Base-by-base conservation (phyloP, 2,113 vertebrate species). In the Larimichthys polyactis region DNA sequence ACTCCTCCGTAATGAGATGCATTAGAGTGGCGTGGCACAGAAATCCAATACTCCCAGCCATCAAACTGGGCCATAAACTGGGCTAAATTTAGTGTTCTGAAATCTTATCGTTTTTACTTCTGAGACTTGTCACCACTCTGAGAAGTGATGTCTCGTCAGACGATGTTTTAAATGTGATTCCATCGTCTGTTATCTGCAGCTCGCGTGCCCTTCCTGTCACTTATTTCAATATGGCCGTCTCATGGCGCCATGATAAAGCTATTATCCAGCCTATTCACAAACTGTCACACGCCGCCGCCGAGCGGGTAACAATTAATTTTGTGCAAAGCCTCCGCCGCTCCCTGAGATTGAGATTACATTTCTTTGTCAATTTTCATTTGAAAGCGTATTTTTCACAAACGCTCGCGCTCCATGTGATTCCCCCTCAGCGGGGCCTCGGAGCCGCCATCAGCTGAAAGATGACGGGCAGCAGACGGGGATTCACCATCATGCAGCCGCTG, bases 231-330 rank as follows among this genome's bases (percentile, higher is more conserved):
- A 44, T 44, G 81, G 83, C 83, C 44, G 69, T 80, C 86, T 81
- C 83, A 75, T 71, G 80, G 81, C 73, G 71, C 19, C 67, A 90
- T 86, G 89, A 92, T 90, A 82, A 90, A 94, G 89, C 81, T 88
- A 90, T 94, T 93, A 93, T 91, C 85, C 84, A 67, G 81, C 78
- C 87, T 67, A 68, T 82, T 90, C 90, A 90, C 60, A 57, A 83
- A 55, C 76, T 90, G 94, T 90, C 93, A 90, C 85, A 80, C 40
- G 44, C 58, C 52, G 74, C 24, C 79, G 43, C 86, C 7, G 82
- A 80, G 80, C 29, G 66, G 88, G 78, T 22, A 90, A 87, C 83
- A 83, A 92, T 93, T 94, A 78, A 93, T 91, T 91, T 92, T 89
- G 91, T 89, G 75, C 79, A 54, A 79, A 49, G 75, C 77, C 79